These are phyloP conservation scores for Pyxicephalus adspersus DNA, from an alignment of 2,113 vertebrate species.

Conservation along the genomic window DNA sequence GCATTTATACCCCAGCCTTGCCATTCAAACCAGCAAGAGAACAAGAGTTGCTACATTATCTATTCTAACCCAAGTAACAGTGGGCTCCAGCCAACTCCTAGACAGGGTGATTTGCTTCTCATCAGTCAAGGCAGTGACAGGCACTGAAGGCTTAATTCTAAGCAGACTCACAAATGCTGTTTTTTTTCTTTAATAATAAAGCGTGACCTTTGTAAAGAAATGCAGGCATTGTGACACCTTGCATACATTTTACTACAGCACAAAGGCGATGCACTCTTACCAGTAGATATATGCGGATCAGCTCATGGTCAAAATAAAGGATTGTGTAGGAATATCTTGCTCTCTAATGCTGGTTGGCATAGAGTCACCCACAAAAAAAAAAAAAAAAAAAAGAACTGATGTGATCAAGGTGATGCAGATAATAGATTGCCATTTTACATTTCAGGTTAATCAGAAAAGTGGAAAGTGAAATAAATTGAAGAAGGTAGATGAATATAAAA, in stretches of 20 bases:
- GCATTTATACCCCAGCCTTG: constrained; percentile 16
- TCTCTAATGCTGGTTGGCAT: not conserved
- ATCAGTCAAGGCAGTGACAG: constrained; percentile 44
- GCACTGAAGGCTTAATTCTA: constrained; percentile 47
- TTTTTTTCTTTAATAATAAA: constrained; percentile 45
- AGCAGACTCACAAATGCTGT: constrained; percentile 36
- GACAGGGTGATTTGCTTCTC: constrained; percentile 50
- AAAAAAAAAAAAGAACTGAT: not conserved
- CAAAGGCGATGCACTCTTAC: constrained; percentile 10
- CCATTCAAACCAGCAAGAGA: not conserved
- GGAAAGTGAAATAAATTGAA: not conserved
- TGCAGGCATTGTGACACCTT: constrained; percentile 46
- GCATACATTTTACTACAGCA: constrained; percentile 31
- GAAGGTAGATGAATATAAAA: not conserved
- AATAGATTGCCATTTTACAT: not conserved
- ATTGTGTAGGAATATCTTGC: not conserved
- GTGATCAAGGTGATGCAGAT: not conserved
- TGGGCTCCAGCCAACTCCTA: constrained; percentile 36
- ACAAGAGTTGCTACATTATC: constrained; percentile 44
- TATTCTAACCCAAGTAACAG: constrained; percentile 19
- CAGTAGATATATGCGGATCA: constrained; percentile 21
- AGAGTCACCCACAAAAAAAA: not conserved
- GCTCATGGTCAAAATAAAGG: constrained; percentile 23
- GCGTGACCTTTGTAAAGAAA: constrained; percentile 44
- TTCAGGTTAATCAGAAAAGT: not conserved